Conservation (phyloP, 2,888 invertebrate species). For the Ochropacha duplaris region DNA sequence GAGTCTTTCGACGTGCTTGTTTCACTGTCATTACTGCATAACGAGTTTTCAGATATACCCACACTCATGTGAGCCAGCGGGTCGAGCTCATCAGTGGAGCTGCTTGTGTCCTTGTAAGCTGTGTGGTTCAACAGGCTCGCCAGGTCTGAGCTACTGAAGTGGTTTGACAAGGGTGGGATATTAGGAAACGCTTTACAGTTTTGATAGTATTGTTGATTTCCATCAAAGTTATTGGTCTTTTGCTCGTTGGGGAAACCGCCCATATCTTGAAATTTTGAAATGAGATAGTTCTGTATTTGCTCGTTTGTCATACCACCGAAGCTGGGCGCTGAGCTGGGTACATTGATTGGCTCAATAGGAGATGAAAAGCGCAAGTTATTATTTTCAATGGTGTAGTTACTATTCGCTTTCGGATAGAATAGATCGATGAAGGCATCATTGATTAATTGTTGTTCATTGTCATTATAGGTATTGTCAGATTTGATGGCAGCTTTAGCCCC, state of each 20-base stretch:
- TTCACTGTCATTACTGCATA: constrained; percentile 58
- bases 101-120: constrained; percentile 44
- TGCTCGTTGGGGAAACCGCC: constrained; percentile 47
- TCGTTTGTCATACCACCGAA: constrained; percentile 68
- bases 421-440: constrained; percentile 57
- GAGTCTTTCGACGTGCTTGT: constrained; percentile 78
- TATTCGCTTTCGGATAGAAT: constrained; percentile 44
- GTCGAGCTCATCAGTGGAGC: constrained; percentile 47
- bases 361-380: constrained; percentile 56
- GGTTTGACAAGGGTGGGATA: constrained; percentile 63
- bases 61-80: constrained; percentile 62
- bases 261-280: constrained; percentile 68
- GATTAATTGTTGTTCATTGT: constrained; percentile 42
- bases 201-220: constrained; percentile 66
- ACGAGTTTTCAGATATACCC: constrained; percentile 62
- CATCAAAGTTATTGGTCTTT: constrained; percentile 39
- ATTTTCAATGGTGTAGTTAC: constrained; percentile 55
- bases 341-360: constrained; percentile 44
- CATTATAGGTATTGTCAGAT: constrained; percentile 45
- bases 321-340: constrained; percentile 43
- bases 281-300: constrained; percentile 69
- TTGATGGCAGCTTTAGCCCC: constrained; percentile 34
- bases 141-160: constrained; percentile 63
- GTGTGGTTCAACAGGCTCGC: constrained; percentile 53
- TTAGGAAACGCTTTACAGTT: constrained; percentile 72